A percentile compares a stretch with the other conserved stretches of the same genome.
Evolutionary conservation across 2,888 invertebrate species (phyloP).

Genomic region (Callyntrura sp.): DNA sequence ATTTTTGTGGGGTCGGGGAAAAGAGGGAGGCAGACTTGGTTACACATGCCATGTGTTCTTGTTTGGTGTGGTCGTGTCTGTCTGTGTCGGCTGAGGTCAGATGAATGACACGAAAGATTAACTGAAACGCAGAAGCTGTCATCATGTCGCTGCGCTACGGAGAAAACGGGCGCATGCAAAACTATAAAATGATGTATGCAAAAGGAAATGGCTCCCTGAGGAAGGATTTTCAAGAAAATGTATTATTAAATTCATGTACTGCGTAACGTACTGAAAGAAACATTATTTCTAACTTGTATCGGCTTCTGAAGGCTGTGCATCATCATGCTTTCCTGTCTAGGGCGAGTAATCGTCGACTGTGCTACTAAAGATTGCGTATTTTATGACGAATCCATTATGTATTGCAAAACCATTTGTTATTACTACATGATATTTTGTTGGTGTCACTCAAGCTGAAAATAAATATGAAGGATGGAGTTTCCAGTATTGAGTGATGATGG

Average conservation of each 20-base stretch:
- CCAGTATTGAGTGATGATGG: too few species aligned
- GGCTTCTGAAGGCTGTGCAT: too few species aligned
- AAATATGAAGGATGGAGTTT: too few species aligned
- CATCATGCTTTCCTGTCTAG: too few species aligned
- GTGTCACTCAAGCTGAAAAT: too few species aligned
- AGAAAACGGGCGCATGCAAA: too few species aligned
- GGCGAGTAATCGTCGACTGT: too few species aligned
- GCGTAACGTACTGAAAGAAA: neutral
- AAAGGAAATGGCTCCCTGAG: conserved; percentile 2
- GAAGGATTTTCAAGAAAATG: neutral
- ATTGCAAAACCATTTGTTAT: too few species aligned
- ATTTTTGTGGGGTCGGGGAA: too few species aligned
- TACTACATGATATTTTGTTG: too few species aligned
- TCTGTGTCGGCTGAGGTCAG: conserved; percentile 3
- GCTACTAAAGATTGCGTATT: too few species aligned
- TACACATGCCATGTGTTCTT: neutral
- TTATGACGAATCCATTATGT: too few species aligned
- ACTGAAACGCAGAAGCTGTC: conserved; percentile 1
- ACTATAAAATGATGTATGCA: neutral
- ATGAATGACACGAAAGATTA: conserved; percentile 22
- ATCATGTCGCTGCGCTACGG: neutral
- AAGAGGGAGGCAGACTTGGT: neutral
- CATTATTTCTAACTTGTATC: neutral
- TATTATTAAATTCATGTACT: neutral
- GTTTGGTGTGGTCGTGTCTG: neutral